Base-by-base conservation (phyloP, 2,797 vertebrate species). In the Columba guinea region DNA sequence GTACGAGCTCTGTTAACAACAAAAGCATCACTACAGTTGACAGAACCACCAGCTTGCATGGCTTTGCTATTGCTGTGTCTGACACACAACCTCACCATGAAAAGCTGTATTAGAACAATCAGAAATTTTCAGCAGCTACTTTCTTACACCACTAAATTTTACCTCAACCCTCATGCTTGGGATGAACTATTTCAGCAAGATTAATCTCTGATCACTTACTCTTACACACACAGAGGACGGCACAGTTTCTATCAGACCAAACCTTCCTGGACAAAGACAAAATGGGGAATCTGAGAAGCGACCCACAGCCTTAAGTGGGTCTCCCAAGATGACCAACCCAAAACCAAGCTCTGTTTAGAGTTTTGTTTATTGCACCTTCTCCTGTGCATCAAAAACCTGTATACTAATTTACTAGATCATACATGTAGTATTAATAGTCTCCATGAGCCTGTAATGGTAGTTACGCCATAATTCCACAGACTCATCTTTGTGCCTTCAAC, bases 381-480 rank as follows among this genome's bases (percentile, higher is more conserved):
- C 64, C 73, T 35, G 14, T 24, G 59, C 60, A 81, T 35, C 73
- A 71, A 87, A 53, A 7, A 49, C 11, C 2, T 1, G 0, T 39
- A 32, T 6, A 60, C 11, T 35, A 68, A 56, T 62, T 34, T 51
- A 76, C 48, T 55, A 37, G 15, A 41, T 39, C 34, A 58, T 21
- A 39, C 2, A 6, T 18, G 7, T 0, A 64, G 35, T 41, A 53
- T 62, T 76, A 71, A 63, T 28, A 68, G 35, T 35, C 24, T 80
- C 26, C 21, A 64, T n/a, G 52, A 89, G 35, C 9, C 68, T 0
- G 0, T 32, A 32, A 46, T 35, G 8, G 51, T 22, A 75, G 18
- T 55, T 49, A 58, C 4, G 20, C 28, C 64, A 18, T 22, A 77
- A 87, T 77, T 71, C 19, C 22, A 46, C 5, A 10, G 27, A 41